Base-by-base conservation (phyloP, 2,113 vertebrate species). In the Daphoenositta chrysoptera region DNA sequence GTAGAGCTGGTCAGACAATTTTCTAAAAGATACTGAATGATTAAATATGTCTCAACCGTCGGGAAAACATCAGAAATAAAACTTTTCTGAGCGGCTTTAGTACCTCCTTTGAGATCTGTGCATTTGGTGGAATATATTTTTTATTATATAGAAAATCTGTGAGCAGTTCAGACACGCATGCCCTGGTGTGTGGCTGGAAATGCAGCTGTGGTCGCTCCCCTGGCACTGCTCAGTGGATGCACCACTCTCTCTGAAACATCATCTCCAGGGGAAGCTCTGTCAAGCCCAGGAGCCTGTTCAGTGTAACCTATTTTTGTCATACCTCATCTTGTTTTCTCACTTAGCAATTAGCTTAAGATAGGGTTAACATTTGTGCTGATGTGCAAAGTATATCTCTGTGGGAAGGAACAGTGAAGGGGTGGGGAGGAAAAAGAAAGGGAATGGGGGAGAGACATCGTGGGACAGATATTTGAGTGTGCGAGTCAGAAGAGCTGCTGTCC, bases 321-420 rank as follows among this genome's bases (percentile, higher is more conserved):
- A 42, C 33, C 71, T 83, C 10, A 47, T 97, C 93, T 91, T 90
- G 95, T 93, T 96, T 94, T 94, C 91, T 94, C 81, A 90, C 89
- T 65, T 87, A 50, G 53, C 61, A 79, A 87, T 94, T 94, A 80
- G 91, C 80, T 95, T 53, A 61, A 93, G 93, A 94, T 93, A 96
- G 57, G 37, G 54, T 82, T 89, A 93, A 94, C 91, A 84, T 81
- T 90, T n/a, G 61, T 89, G 89, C 94, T 96, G 93, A 94, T 94
- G 73, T 91, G 92, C 95, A 85, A 93, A 90, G 66, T 42, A 14
- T 90, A 64, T 85, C 44, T 79, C 53, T 56, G n/a, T 69, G 72
- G 60, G 75, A 60, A 91, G 77, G 68, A 83, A 17, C 39, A 93
- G n/a, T 71, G 83, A 78, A 77, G 22, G 27, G 33, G 26, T 60